These are phyloP conservation scores for Bufotes viridis DNA, from an alignment of 2,797 vertebrate genomes.

Conservation along the genomic window DNA sequence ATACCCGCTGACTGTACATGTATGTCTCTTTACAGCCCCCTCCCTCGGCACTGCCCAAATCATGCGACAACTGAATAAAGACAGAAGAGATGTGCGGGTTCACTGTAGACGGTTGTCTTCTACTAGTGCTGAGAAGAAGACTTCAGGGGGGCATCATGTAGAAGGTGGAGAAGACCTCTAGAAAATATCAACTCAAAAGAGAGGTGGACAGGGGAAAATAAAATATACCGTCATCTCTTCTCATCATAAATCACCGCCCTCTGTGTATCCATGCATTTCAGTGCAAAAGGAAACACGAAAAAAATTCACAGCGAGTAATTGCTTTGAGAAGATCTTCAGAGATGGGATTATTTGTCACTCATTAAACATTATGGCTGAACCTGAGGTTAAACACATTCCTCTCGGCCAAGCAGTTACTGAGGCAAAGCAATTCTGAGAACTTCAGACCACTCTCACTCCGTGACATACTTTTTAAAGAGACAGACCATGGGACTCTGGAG, in stretches of 20 bases:
- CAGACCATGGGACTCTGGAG: too few relatives aligned
- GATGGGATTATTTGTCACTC: slow-evolving; percentile 31
- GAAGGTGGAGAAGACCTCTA: neutral
- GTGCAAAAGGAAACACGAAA: neutral
- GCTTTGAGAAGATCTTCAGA: neutral
- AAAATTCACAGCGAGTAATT: slow-evolving; percentile 21
- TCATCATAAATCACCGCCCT: slow-evolving; percentile 4
- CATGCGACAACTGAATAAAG: neutral
- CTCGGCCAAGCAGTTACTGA: neutral
- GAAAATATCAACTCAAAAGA: neutral
- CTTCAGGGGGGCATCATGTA: neutral
- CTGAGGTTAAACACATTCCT: slow-evolving; percentile 27
- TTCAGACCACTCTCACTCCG: too few relatives aligned
- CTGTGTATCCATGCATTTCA: neutral
- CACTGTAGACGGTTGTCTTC: neutral
- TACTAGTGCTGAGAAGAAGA: neutral
- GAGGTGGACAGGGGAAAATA: neutral
- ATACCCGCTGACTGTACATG: too few relatives aligned
- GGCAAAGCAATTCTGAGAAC: too few relatives aligned
- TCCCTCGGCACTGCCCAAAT: too few relatives aligned
- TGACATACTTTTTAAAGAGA: too few relatives aligned
- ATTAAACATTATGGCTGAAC: slow-evolving; percentile 32
- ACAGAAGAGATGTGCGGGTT: neutral
- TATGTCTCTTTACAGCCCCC: too few relatives aligned
- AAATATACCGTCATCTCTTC: neutral